Percentiles rank a stretch among this genome's conserved stretches.
Evolutionary conservation across 2,888 invertebrate species (phyloP).

Genomic region (Ptilodon capucinus): DNA sequence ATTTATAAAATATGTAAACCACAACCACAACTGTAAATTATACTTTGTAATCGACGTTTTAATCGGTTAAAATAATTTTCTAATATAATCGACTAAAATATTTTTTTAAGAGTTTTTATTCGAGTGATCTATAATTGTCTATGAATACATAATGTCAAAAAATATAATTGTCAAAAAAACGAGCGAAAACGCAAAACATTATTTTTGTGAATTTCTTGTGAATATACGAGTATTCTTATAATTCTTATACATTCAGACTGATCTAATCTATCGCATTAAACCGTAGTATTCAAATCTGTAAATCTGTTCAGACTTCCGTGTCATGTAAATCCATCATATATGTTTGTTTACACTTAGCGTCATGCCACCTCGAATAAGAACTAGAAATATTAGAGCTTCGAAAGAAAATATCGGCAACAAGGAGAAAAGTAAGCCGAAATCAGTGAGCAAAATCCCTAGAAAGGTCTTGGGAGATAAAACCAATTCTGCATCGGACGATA

Average conservation of each 20-base stretch:
- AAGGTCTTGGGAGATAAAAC: constrained; percentile 70
- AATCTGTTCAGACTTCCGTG: too few relatives aligned
- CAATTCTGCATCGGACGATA: constrained; percentile 70
- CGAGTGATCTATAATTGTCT: background rate
- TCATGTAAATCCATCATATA: constrained; percentile 6
- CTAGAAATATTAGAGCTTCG: constrained; percentile 46
- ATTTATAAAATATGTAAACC: too few relatives aligned
- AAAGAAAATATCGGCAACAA: constrained; percentile 58
- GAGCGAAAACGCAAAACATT: constrained; percentile 50
- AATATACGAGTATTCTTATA: too few relatives aligned
- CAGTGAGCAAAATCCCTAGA: constrained; percentile 40
- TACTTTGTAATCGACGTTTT: too few relatives aligned
- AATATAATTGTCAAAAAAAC: constrained; percentile 42
- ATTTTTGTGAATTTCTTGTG: background rate
- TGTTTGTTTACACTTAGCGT: constrained; percentile 33
- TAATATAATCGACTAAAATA: background rate
- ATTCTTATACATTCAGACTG: too few relatives aligned
- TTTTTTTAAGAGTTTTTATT: too few relatives aligned
- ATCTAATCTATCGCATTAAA: too few relatives aligned
- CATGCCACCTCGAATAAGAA: constrained; percentile 69
- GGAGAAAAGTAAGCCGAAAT: constrained; percentile 40
- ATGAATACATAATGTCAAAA: constrained; percentile 6
- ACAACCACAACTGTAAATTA: too few relatives aligned
- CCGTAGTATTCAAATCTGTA: too few relatives aligned
- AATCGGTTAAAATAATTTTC: too few relatives aligned